Conservation (phyloP, 2,113 vertebrate genomes). For the Oryctolagus cuniculus region mOryCun1.1 NC_091450.1:48788001-48788500, state of each 20-base stretch:
- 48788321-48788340: too few species aligned
- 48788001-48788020: background rate
- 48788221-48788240: background rate
- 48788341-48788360: too few species aligned
- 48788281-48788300: too few species aligned
- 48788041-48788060: background rate
- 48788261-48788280: too few species aligned
- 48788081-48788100: background rate
- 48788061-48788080: background rate
- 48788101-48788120: background rate
- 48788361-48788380: too few species aligned
- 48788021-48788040: background rate
- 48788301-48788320: too few species aligned
- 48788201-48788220: rapidly evolving
- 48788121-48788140: background rate
- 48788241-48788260: background rate
- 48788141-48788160: background rate
- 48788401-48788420: too few species aligned
- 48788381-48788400: too few species aligned
- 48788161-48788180: background rate
- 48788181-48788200: rapidly evolving
- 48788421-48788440: too few species aligned
- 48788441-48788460: too few species aligned
- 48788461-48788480: too few species aligned
- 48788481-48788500: too few species aligned